phyloP scores from a whole-genome alignment of 2,888 invertebrate species.

The Toxonevra muliebris region DNA sequence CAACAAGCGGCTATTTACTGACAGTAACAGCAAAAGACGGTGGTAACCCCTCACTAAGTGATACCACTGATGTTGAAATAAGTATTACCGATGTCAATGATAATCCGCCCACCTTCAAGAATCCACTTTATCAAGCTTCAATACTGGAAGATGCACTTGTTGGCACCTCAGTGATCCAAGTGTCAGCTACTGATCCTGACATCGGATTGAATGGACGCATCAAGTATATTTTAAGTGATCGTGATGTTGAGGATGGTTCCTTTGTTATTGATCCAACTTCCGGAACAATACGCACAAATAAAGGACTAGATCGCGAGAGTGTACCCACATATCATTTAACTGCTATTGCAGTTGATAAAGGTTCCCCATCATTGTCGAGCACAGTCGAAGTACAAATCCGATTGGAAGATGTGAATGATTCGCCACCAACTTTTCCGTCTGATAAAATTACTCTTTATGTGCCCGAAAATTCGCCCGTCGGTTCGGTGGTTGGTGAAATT shows the following conservation, averaged over 20 bases:
- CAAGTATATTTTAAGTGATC: constrained; percentile 78
- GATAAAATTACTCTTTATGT: constrained; percentile 90
- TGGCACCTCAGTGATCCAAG: constrained; percentile 79
- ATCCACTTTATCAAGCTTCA: constrained; percentile 81
- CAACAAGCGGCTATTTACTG: constrained; percentile 80
- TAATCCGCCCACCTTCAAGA: constrained; percentile 88
- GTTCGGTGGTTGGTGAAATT: constrained; percentile 91
- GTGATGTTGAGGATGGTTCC: constrained; percentile 83
- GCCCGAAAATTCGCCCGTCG: constrained; percentile 95
- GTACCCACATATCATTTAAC: constrained; percentile 84
- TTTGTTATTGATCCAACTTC: constrained; percentile 93
- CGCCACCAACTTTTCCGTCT: constrained; percentile 88
- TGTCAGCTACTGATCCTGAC: constrained; percentile 85
- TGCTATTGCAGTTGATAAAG: constrained; percentile 90
- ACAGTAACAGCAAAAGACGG: constrained; percentile 94
- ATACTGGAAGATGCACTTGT: constrained; percentile 89
- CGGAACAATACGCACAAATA: constrained; percentile 90
- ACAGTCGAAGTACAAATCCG: constrained; percentile 79
- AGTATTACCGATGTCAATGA: constrained; percentile 96
- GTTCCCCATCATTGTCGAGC: constrained; percentile 79
- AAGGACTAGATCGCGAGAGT: constrained; percentile 90
- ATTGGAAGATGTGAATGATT: constrained; percentile 89
- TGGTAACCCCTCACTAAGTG: constrained; percentile 88
- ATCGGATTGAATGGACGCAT: constrained; percentile 88
- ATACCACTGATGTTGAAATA: constrained; percentile 95